phyloP scores from a whole-genome alignment of 2,888 invertebrate genomes.

The Yponomeuta malinellus region DNA sequence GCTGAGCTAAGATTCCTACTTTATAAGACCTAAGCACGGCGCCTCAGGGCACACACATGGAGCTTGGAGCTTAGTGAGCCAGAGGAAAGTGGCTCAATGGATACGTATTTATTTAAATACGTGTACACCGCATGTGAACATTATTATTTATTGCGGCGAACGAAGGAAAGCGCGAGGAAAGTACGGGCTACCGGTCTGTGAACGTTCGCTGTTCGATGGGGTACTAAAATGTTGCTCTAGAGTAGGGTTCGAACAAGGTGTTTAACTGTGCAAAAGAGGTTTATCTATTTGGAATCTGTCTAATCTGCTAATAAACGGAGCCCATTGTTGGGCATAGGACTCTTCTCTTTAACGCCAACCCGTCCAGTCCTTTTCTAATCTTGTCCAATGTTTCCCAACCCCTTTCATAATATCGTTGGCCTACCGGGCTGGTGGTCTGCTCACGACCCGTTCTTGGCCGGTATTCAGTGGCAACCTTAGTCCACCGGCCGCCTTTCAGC shows the following conservation, averaged over 20 bases:
- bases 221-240: background rate
- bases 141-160: conserved; percentile 51
- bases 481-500: too few relatives aligned
- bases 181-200: conserved; percentile 27
- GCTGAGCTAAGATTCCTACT: background rate
- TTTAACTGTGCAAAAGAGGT: too few relatives aligned
- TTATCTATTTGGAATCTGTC: too few relatives aligned
- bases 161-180: conserved; percentile 49
- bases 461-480: too few relatives aligned
- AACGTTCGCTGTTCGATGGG: background rate
- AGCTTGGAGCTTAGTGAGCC: conserved; percentile 12
- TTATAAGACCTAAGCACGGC: background rate
- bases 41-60: background rate
- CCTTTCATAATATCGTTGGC: too few relatives aligned
- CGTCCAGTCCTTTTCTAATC: too few relatives aligned
- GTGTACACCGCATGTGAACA: conserved; percentile 40
- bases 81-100: conserved; percentile 41
- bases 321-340: too few relatives aligned
- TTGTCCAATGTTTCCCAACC: too few relatives aligned
- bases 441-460: too few relatives aligned
- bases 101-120: conserved; percentile 45
- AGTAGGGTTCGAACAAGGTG: background rate
- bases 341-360: too few relatives aligned
- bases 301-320: too few relatives aligned
- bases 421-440: too few relatives aligned